A percentile compares a stretch with the other conserved stretches of the same genome.
These are phyloP conservation scores for Cryptotis parvus DNA, from an alignment of 2,113 vertebrate genomes.

Conservation along the genomic window DNA sequence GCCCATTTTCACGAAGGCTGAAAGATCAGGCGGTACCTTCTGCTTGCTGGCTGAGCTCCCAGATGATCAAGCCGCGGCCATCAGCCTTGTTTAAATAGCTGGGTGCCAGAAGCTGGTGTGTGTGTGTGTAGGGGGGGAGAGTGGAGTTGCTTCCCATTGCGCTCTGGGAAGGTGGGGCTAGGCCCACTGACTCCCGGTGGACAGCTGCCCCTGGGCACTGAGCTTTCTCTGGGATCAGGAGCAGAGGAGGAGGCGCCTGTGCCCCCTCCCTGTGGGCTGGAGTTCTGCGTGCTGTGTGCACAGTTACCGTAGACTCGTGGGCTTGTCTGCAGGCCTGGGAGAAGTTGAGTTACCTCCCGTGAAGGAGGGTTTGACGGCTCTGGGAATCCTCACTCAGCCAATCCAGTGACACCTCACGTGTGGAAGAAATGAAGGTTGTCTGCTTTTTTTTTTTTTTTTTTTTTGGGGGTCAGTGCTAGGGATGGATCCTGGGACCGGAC, in stretches of 20 bases:
- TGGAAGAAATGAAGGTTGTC: too few species aligned
- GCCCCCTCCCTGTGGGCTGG: neutral
- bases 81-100: neutral
- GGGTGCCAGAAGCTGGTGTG: too few species aligned
- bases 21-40: neutral
- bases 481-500: too few species aligned
- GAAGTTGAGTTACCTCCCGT: neutral
- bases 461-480: too few species aligned
- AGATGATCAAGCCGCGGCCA: neutral
- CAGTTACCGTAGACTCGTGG: too few species aligned
- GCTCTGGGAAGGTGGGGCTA: neutral
- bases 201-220: neutral
- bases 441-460: too few species aligned
- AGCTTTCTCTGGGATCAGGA: neutral
- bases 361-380: too few species aligned
- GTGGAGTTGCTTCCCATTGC: neutral
- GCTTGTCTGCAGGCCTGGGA: too few species aligned
- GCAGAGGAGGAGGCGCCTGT: neutral
- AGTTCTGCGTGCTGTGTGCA: neutral
- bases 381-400: neutral
- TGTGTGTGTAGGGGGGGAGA: neutral
- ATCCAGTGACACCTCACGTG: neutral
- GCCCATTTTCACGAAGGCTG: neutral
- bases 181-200: neutral
- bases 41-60: neutral